phyloP scores from a whole-genome alignment of 2,113 vertebrate species.

The Pogonocichla stellata region DNA sequence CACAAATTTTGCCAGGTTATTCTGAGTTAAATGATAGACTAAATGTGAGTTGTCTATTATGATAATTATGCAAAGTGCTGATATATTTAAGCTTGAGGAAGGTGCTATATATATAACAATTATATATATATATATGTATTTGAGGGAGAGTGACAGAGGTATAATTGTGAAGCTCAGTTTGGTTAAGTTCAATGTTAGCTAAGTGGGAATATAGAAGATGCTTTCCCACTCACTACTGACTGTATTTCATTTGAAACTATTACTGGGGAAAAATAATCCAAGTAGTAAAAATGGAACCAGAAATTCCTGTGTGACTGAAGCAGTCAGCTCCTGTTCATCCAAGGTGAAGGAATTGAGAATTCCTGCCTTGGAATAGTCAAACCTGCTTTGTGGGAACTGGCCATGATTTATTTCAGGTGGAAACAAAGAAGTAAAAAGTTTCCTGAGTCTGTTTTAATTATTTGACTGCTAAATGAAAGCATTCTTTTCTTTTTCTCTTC shows the following conservation, averaged over 20 bases:
- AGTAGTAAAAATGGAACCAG: not conserved
- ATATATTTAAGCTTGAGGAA: constrained; percentile 11
- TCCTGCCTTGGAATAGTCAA: not conserved
- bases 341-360: not conserved
- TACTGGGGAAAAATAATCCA: not conserved
- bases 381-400: not conserved
- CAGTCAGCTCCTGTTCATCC: not conserved
- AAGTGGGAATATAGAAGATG: not conserved
- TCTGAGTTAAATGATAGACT: not conserved
- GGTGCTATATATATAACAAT: not conserved
- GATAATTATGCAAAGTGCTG: constrained; percentile 11
- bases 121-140: not conserved
- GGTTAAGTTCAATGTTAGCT: not conserved
- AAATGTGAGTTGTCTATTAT: constrained; percentile 16
- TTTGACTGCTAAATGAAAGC: not conserved
- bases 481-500: not conserved
- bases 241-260: not conserved
- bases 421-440: not conserved
- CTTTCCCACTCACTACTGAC: not conserved
- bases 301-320: not conserved
- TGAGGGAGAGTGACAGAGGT: not conserved
- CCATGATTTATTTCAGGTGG: not conserved
- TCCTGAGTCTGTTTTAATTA: not conserved
- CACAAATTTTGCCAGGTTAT: not conserved
- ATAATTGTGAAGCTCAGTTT: not conserved